Evolutionary conservation across 2,113 vertebrate genomes (phyloP).

Genomic region (Piaya cayana): DNA sequence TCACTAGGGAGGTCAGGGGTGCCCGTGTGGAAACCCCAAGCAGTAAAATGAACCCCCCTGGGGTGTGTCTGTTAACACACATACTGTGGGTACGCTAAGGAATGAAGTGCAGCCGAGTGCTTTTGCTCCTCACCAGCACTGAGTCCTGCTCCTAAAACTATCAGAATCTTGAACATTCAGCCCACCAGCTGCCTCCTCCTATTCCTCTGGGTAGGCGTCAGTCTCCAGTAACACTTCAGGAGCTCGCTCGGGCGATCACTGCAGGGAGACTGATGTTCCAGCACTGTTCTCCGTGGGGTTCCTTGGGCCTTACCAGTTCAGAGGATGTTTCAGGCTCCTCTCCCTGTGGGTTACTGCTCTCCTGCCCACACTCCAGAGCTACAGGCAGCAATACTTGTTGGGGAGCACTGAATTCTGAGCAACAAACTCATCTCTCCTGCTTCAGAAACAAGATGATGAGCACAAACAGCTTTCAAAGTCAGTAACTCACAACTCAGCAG

Average conservation of each 20-base stretch:
- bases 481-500: background rate
- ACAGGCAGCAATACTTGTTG: background rate
- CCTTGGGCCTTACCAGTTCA: background rate
- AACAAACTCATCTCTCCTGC: background rate
- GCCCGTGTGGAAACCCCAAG: fast-evolving
- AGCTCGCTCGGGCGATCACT: background rate
- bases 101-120: fast-evolving
- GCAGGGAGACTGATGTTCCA: background rate
- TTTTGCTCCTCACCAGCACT: background rate
- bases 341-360: background rate
- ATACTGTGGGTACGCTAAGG: background rate
- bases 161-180: background rate
- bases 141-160: background rate
- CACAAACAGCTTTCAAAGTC: background rate
- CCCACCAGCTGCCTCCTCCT: fast-evolving
- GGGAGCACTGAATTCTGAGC: background rate
- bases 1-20: background rate
- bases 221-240: background rate
- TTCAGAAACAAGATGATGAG: background rate
- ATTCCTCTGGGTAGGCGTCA: background rate
- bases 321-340: background rate
- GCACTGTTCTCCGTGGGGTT: background rate
- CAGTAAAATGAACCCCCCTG: background rate
- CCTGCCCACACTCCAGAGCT: background rate
- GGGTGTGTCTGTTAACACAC: background rate